These are phyloP conservation scores for Acanthurus leucopareius DNA, from an alignment of 2,797 vertebrate genomes.

Conservation along the genomic window DNA sequence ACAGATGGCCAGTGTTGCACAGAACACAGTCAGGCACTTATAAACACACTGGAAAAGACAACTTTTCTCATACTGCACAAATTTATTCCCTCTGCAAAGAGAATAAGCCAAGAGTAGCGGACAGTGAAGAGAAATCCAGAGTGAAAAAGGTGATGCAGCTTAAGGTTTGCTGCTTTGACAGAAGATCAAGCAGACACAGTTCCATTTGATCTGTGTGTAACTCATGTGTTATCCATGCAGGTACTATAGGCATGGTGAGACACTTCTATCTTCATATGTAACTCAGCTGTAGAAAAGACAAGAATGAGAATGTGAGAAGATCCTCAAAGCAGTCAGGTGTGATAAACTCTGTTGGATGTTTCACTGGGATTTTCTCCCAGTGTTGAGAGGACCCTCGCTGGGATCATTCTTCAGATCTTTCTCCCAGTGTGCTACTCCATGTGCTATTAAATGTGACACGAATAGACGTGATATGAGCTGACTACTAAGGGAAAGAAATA, in stretches of 20 bases:
- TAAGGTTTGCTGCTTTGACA: conserved; percentile 13
- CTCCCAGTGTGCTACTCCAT: conserved; percentile 24
- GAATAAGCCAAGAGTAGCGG: not conserved
- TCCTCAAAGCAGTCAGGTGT: conserved; percentile 21
- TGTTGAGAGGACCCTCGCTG: conserved; percentile 7
- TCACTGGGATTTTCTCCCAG: conserved; percentile 10
- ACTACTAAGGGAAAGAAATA: conserved; percentile 2
- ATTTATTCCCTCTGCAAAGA: conserved; percentile 14
- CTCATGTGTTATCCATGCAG: conserved; percentile 10
- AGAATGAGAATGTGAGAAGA: conserved; percentile 16
- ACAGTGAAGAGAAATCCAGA: conserved; percentile 3
- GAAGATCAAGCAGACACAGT: conserved; percentile 12
- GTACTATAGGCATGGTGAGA: not conserved
- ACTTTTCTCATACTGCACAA: not conserved
- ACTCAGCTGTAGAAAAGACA: conserved; percentile 20
- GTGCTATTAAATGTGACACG: conserved; percentile 8
- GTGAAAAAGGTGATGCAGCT: conserved; percentile 2
- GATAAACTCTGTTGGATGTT: conserved; percentile 35
- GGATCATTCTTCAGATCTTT: conserved; percentile 38
- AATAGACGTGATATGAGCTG: not conserved
- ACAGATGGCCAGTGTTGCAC: conserved; percentile 66
- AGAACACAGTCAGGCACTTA: conserved; percentile 27
- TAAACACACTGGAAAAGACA: conserved; percentile 7
- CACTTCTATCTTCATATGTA: not conserved
- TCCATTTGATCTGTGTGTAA: not conserved